These are phyloP conservation scores for Anodontia alba DNA, from an alignment of 2,888 invertebrate genomes.

Conservation along the genomic window DNA sequence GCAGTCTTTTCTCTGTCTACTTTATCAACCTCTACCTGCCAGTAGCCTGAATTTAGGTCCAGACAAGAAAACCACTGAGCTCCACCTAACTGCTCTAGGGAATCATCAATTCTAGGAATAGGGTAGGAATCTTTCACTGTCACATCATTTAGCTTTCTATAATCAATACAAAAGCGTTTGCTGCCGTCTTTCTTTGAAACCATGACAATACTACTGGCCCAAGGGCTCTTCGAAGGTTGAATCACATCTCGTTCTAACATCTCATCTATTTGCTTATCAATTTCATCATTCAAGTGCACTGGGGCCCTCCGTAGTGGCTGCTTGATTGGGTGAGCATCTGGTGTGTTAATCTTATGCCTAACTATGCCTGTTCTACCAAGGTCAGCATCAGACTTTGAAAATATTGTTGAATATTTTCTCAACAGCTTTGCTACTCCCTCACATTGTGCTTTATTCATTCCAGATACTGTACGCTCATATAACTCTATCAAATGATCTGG, in stretches of 20 bases:
- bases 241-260: conserved; percentile 22
- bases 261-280: conserved; percentile 12
- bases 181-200: too few relatives aligned
- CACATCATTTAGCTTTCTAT: conserved; percentile 31
- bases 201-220: conserved; percentile 34
- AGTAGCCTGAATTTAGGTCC: conserved; percentile 57
- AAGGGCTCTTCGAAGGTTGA: conserved; percentile 35
- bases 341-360: conserved; percentile 49
- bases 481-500: conserved; percentile 27
- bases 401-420: conserved; percentile 28
- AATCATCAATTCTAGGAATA: conserved; percentile 28
- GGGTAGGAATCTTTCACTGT: conserved; percentile 31
- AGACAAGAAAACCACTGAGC: conserved; percentile 44
- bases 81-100: conserved; percentile 16
- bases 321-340: conserved; percentile 44
- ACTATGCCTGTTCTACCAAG: conserved; percentile 45
- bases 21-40: conserved; percentile 42
- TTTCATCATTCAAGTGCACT: conserved; percentile 27
- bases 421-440: conserved; percentile 22
- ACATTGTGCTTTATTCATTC: not conserved
- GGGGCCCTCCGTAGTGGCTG: conserved; percentile 45
- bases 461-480: conserved; percentile 7
- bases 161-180: conserved; percentile 28
- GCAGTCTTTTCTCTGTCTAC: conserved; percentile 14
- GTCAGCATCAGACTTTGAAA: conserved; percentile 32